Base-by-base conservation (phyloP, 2,888 invertebrate genomes). In the Blera fallax region DNA sequence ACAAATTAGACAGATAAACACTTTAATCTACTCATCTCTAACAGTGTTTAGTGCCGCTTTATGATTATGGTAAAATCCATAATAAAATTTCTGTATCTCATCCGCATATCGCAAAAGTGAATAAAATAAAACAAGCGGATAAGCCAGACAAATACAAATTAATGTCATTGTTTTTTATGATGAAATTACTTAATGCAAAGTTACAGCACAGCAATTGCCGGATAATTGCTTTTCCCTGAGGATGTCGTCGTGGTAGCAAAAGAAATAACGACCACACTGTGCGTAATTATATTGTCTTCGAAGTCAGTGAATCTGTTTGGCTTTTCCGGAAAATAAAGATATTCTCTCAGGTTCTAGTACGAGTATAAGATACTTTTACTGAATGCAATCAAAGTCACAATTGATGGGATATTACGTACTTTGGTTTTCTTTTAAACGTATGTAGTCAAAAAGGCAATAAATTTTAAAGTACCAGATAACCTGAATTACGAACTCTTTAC, bases 161-260 rank as follows among this genome's bases (percentile, higher is more conserved):
- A 50, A 54, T 54, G 16, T 54, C 14, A 29, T 54, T 29, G 29
- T 54, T 54, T 14, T 16, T 54, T 54, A 54, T 54, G 54, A 29
- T 24, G 54, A 54, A 54, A 54, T 54, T 29, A 29, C 54, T 54
- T 54, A 54, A 32, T 54, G 29, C 29, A 29, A 54, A 54, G 54
- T 29, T 16, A 54, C 54, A n/a, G 16, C 16, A 29, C 8, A 54
- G 29, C 14, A 29, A 29, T 54, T 54, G 27, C 16, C 14, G 14
- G 14, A 24, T 54, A 54, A 54, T 54, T 54, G 54, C 3, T 54
- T 54, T 54, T n/a, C 54, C 54, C 29, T 54, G 16, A 29, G 54
- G 29, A 32, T 29, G 29, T 54, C 54, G 8, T 54, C 8, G 27
- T 29, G 54, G 29, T 10, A 16, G 14, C 29, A 54, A 54, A 48